Evolutionary conservation across 2,113 vertebrate species (phyloP), one percentile per base, ranked within the genome.

Genomic region (Cichladusa arquata): DNA sequence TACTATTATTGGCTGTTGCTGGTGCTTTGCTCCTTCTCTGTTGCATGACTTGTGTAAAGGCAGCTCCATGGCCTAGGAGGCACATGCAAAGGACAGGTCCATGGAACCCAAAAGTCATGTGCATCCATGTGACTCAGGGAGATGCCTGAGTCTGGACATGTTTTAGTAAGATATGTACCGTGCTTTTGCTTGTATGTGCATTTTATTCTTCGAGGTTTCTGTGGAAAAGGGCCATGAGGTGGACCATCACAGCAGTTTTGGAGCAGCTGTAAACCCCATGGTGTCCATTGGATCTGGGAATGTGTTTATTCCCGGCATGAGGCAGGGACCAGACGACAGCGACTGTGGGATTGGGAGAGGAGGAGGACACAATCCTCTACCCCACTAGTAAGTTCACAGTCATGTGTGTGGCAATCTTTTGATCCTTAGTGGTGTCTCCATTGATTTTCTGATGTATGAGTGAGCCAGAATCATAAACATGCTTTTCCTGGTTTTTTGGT

Each of bases 131-230:
- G 71, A 64, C 13, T 71, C 3, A 4, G 62, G 28, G 71, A 53
- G 31, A 36, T 2, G 5, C 24, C 25, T 0, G 2, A 61, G 6
- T 33, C 31, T 44, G 54, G 14, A 22, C 3, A 3, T 31, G n/a
- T n/a, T 69, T 77, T 44, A 36, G 14, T 48, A 12, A 6, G 26
- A 18, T 28, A 60, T 1, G 0, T 53, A 16, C 42, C 4, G 5
- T 23, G 34, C 19, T 58, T 87, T 45, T 53, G 17, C 12, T 62
- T 25, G 6, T 25, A 20, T 12, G 19, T 48, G 19, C 2, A 0
- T 77, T 88, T 72, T 56, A 31, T 73, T 81, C 29, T 47, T 33
- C 17, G 12, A 42, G 40, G 14, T n/a, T 89, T 23, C 60, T 73
- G 23, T 2, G 5, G 61, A 44, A 57, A 88, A 85, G 11, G 31